Evolutionary conservation across 1,140 invertebrate genomes (phyloP).

Genomic region (Anoplophora glabripennis): DNA sequence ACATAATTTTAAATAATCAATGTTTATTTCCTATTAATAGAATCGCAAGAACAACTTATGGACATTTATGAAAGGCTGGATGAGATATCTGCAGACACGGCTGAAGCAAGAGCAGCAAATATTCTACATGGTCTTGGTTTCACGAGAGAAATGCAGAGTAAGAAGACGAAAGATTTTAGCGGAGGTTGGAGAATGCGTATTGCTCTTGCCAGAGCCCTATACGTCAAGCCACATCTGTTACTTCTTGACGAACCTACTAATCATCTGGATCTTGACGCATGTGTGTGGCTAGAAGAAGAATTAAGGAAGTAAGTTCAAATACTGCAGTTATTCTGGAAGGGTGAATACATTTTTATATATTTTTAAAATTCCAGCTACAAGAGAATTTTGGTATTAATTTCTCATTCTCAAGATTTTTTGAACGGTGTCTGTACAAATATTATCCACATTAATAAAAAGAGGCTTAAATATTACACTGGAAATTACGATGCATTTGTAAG

Average conservation of each 20-base stretch:
- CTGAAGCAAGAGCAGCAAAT: conserved; percentile 88
- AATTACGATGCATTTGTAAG: conserved; percentile 94
- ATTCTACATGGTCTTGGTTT: conserved; percentile 98
- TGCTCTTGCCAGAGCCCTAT: conserved; percentile 90
- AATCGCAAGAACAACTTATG: conserved; percentile 92
- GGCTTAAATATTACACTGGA: conserved; percentile 92
- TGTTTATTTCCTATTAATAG: conserved; percentile 46
- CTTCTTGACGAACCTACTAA: conserved; percentile 97
- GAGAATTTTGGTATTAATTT: conserved; percentile 96
- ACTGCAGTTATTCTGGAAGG: conserved; percentile 4
- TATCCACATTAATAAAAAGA: conserved; percentile 91
- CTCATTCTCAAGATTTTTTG: conserved; percentile 99
- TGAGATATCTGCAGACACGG: conserved; percentile 93
- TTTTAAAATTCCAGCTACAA: conserved; percentile 69
- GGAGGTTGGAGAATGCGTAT: conserved; percentile 99
- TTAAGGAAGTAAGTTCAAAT: conserved; percentile 69
- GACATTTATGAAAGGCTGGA: conserved; percentile 98
- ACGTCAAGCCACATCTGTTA: conserved; percentile 90
- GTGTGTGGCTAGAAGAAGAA: conserved; percentile 99
- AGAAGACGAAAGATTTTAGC: conserved; percentile 88
- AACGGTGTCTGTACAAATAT: conserved; percentile 99
- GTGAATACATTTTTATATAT: background rate
- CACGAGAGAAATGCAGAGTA: conserved; percentile 88
- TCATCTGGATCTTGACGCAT: conserved; percentile 97
- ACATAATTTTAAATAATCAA: too few relatives aligned